phyloP scores from a whole-genome alignment of 2,888 invertebrate genomes.

The Oxyteleia sp. region DNA sequence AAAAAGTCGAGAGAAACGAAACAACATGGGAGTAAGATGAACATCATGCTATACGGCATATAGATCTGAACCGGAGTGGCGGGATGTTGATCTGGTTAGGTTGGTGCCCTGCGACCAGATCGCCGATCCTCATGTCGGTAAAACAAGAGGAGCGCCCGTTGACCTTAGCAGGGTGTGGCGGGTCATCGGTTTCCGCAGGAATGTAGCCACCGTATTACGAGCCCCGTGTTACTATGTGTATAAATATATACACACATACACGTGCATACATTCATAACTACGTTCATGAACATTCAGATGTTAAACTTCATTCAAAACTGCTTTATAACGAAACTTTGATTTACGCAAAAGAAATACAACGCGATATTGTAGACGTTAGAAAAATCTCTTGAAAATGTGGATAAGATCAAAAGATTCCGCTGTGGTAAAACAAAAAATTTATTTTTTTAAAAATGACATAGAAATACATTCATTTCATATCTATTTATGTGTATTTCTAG shows the following conservation, averaged over 20 bases:
- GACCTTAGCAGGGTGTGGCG: constrained; percentile 87
- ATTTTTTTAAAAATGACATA: too few relatives aligned
- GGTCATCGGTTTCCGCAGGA: constrained; percentile 84
- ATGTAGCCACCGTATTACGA: constrained; percentile 72
- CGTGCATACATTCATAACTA: not conserved
- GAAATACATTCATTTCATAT: too few relatives aligned
- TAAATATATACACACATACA: too few relatives aligned
- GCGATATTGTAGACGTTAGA: too few relatives aligned
- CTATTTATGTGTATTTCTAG: too few relatives aligned
- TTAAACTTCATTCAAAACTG: constrained; percentile 37
- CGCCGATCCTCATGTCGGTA: constrained; percentile 82
- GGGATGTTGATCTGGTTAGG: constrained; percentile 86
- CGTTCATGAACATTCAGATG: not conserved
- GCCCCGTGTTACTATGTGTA: constrained; percentile 48
- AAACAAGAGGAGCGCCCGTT: constrained; percentile 83
- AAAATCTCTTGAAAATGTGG: too few relatives aligned
- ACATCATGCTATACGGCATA: constrained; percentile 58
- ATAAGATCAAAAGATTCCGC: too few relatives aligned
- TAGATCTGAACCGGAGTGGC: constrained; percentile 75
- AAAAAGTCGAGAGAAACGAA: constrained; percentile 68
- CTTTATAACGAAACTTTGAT: not conserved
- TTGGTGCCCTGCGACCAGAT: constrained; percentile 81
- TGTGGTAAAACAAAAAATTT: too few relatives aligned
- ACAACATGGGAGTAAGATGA: constrained; percentile 52
- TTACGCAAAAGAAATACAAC: not conserved